phyloP scores from a whole-genome alignment of 2,888 invertebrate species.

The Dolichopus griseipennis region DNA sequence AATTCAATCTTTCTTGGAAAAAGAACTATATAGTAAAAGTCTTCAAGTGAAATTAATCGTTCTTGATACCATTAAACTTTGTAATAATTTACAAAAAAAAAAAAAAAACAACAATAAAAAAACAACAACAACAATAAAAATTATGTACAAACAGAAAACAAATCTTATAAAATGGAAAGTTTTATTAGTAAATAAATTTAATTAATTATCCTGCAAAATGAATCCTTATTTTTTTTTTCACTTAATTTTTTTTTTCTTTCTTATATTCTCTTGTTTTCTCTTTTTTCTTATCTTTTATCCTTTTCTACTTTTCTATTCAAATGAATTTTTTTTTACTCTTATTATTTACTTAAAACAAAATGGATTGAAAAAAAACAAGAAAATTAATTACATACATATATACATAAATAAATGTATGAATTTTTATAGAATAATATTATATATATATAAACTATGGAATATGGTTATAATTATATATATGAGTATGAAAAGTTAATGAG shows the following conservation, averaged over 20 bases:
- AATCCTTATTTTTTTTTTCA: not conserved
- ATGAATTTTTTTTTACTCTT: not conserved
- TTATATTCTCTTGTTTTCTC: too few species aligned
- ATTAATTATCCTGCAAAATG: constrained; percentile 1
- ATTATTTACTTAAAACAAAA: not conserved
- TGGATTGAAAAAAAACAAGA: too few species aligned
- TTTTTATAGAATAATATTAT: too few species aligned
- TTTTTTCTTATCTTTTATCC: not conserved
- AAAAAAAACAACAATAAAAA: not conserved
- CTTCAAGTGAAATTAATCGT: constrained; percentile 4
- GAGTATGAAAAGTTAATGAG: not conserved
- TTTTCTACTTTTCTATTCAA: not conserved
- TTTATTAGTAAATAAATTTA: constrained; percentile 6
- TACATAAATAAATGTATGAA: too few species aligned
- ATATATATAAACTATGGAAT: too few species aligned
- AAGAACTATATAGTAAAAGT: not conserved
- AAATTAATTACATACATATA: too few species aligned
- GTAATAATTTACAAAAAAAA: not conserved
- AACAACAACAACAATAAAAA: too few species aligned
- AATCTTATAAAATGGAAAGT: not conserved
- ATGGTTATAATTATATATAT: not conserved
- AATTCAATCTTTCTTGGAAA: not conserved
- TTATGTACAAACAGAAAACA: not conserved
- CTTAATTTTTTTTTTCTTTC: not conserved
- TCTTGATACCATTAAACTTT: constrained; percentile 6